Conservation (phyloP, 2,113 vertebrate species). For the Chaenocephalus aceratus region DNA sequence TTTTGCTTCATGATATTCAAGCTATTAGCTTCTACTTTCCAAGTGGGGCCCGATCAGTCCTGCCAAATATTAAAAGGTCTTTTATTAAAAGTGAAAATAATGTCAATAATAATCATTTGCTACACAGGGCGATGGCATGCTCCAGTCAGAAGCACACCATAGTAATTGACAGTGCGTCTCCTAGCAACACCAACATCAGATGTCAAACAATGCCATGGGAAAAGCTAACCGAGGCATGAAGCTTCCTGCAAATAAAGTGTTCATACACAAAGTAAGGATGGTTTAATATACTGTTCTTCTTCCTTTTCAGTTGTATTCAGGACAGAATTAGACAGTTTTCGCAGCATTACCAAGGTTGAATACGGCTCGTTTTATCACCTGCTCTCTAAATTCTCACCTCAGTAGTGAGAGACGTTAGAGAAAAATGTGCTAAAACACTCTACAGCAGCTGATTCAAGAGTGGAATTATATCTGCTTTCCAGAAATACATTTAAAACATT, state of each 20-base stretch:
- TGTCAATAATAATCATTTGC: not conserved
- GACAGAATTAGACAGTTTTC: not conserved
- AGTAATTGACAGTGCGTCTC: not conserved
- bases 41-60: not conserved
- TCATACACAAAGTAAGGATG: too few relatives aligned
- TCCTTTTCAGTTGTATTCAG: not conserved
- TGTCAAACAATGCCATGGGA: not conserved
- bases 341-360: not conserved
- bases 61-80: not conserved
- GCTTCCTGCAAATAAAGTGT: too few relatives aligned
- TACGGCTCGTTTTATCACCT: not conserved
- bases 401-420: not conserved
- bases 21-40: not conserved
- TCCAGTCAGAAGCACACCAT: not conserved
- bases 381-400: not conserved
- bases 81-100: too few relatives aligned
- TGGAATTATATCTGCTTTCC: conserved; percentile 1
- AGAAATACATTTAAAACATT: not conserved
- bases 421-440: not conserved
- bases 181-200: not conserved
- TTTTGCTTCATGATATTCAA: not conserved
- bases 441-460: not conserved
- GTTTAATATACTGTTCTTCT: too few relatives aligned
- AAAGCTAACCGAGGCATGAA: not conserved
- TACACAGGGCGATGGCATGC: not conserved